These are phyloP conservation scores for Dynastes tityus DNA, from an alignment of 2,888 invertebrate genomes.

Conservation along the genomic window DNA sequence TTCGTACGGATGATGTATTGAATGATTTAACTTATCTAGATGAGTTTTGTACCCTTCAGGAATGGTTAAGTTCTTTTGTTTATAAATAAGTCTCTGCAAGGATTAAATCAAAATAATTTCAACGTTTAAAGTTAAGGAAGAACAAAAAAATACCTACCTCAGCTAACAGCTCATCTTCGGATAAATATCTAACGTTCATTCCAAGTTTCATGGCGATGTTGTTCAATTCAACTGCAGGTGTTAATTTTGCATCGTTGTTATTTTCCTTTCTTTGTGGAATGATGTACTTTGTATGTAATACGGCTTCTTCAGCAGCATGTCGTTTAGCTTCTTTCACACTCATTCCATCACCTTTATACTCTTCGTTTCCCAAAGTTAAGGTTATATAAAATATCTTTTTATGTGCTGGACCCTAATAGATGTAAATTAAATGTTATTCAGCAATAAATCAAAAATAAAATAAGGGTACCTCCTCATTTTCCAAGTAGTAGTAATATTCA, in stretches of 20 bases:
- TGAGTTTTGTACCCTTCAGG: slow-evolving; percentile 61
- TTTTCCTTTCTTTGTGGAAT: slow-evolving; percentile 58
- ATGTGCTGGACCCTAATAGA: slow-evolving; percentile 63
- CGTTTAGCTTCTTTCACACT: slow-evolving; percentile 64
- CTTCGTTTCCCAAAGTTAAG: slow-evolving; percentile 64
- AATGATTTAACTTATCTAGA: slow-evolving; percentile 62
- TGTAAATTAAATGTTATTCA: slow-evolving; percentile 22
- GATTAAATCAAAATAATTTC: neutral
- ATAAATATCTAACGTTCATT: slow-evolving; percentile 60
- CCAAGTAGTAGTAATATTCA: slow-evolving; percentile 52
- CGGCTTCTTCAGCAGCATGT: slow-evolving; percentile 61
- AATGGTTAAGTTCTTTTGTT: slow-evolving; percentile 30
- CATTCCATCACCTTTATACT: slow-evolving; percentile 60
- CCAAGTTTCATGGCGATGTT: slow-evolving; percentile 64
- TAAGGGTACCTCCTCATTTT: slow-evolving; percentile 52
- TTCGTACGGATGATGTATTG: slow-evolving; percentile 56
- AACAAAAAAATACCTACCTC: slow-evolving; percentile 8
- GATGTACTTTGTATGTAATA: slow-evolving; percentile 61
- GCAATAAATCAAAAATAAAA: slow-evolving; percentile 12
- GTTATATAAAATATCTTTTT: slow-evolving; percentile 61
- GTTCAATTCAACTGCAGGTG: slow-evolving; percentile 65
- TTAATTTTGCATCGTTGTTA: slow-evolving; percentile 56
- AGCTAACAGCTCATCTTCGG: slow-evolving; percentile 42
- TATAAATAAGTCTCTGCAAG: slow-evolving; percentile 35
- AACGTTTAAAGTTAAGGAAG: too few relatives aligned